phyloP scores from a whole-genome alignment of 2,888 invertebrate genomes.

The Bembecia ichneumoniformis region DNA sequence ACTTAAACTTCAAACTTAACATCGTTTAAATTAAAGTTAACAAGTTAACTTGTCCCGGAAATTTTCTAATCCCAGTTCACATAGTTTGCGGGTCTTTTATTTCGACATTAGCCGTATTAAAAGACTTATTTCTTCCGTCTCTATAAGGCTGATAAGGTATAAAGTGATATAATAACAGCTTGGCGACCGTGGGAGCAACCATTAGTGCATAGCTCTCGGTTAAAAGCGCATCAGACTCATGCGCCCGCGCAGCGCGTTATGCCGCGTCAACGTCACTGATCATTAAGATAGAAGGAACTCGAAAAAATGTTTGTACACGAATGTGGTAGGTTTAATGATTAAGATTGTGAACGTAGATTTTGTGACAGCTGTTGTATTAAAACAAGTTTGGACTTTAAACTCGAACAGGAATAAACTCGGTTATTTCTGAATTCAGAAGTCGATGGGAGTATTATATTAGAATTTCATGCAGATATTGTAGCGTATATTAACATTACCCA shows the following conservation, averaged over 20 bases:
- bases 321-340: conserved; percentile 6
- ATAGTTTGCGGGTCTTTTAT: not conserved
- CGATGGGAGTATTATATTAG: too few species aligned
- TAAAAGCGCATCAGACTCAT: conserved; percentile 43
- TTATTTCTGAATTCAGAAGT: too few species aligned
- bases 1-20: too few species aligned
- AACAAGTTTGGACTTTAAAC: not conserved
- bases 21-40: not conserved
- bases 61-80: not conserved
- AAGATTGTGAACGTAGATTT: not conserved
- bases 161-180: conserved; percentile 24
- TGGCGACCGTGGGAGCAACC: conserved; percentile 33
- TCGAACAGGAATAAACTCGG: too few species aligned
- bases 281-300: conserved; percentile 27
- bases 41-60: not conserved
- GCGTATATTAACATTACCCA: too few species aligned
- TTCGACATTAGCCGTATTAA: not conserved
- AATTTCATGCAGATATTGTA: too few species aligned
- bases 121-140: conserved; percentile 5
- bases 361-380: not conserved
- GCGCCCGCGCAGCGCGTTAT: not conserved
- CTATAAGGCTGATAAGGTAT: conserved; percentile 5
- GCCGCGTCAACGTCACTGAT: conserved; percentile 19
- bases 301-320: conserved; percentile 18
- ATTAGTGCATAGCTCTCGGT: conserved; percentile 18